Conservation (phyloP, 2,113 vertebrate species). For the Chloroceryle aenea region DNA sequence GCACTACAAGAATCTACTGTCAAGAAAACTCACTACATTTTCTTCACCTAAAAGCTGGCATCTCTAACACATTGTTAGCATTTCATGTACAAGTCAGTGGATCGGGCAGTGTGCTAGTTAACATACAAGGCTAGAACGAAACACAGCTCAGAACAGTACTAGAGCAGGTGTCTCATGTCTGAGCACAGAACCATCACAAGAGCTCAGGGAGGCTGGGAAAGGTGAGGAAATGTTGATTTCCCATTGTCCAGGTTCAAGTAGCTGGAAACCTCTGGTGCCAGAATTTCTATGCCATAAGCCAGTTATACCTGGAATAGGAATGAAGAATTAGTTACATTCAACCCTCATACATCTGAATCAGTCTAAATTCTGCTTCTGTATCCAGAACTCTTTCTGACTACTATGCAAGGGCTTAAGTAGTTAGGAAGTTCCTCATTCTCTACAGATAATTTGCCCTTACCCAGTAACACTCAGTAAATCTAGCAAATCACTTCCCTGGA, state of each 20-base stretch:
- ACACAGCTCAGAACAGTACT: background rate
- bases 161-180: background rate
- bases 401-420: background rate
- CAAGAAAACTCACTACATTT: background rate
- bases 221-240: background rate
- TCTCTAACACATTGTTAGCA: background rate
- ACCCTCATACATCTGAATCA: background rate
- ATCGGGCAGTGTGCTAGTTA: background rate
- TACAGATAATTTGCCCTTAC: background rate
- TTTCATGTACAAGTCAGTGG: background rate
- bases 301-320: conserved; percentile 59
- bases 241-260: background rate
- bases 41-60: background rate
- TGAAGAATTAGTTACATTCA: background rate
- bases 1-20: background rate
- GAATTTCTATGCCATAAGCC: background rate
- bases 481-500: background rate
- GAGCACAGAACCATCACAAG: background rate
- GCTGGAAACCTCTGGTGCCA: background rate
- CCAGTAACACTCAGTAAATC: background rate
- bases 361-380: background rate
- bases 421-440: background rate
- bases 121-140: background rate
- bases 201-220: background rate
- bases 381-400: background rate